Base-by-base conservation (phyloP, 1,140 invertebrate species). In the Drosophila micromelanica region DNA sequence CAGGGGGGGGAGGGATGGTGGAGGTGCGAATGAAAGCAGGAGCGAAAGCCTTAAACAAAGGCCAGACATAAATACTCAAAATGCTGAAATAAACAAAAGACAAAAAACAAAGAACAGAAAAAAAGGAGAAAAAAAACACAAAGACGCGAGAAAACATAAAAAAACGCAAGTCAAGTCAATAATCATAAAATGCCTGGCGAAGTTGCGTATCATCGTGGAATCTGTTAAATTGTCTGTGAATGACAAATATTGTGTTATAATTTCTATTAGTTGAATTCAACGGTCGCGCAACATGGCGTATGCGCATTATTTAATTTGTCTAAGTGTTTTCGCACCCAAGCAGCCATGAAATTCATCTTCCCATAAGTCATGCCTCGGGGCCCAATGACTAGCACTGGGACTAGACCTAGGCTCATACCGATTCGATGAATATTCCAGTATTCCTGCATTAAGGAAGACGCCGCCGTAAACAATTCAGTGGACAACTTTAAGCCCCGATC, bases 181-280 rank as follows among this genome's bases (percentile, higher is more conserved):
- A 89, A 84, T 89, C 84, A 89, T 89, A 89, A 89, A 89, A 84
- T 55, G 62, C 46, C 32, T 30, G 13, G 32, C 46, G 42, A 38
- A 46, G 30, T 30, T 49, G 68, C 43, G 61, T 64, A 54, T 73
- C 60, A 60, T 65, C 46, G 35, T 30, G 32, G 68, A 87, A 81
- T 84, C 82, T 89, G 84, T 90, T 89, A 80, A 89, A 89, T 89
- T 84, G 84, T 76, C 85, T 80, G 84, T 89, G 76, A 89, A 89
- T 89, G 84, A 89, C 84, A 89, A 89, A 89, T 89, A 89, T 89
- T 89, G 84, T 89, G 85, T 78, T 80, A 89, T 89, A 89, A 89
- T 89, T 77, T 79, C 84, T 84, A 89, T 89, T 89, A 84, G 67
- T 67, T 63, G 87, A 89, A 89, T 89, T 90, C 80, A 89, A 80